Evolutionary conservation across 2,113 vertebrate genomes (phyloP), one percentile per base, ranked within the genome.

Genomic region (Erinaceus europaeus): DNA sequence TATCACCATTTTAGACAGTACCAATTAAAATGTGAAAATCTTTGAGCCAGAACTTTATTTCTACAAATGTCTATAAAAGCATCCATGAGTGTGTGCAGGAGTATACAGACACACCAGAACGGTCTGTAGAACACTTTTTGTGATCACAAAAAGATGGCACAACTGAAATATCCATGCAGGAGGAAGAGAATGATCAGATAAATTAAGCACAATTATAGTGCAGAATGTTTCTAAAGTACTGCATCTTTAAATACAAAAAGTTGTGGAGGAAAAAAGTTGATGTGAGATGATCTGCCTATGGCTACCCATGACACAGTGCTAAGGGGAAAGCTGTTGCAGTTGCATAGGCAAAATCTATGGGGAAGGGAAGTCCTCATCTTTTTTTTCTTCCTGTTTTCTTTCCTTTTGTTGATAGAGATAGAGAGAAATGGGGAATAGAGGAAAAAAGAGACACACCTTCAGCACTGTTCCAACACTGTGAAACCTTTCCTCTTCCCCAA

Each of bases 21-120:
- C 64, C 55, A 65, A 62, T 72, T 72, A 90, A 82, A 80, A 46
- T 8, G 5, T 68, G 50, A 92, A 93, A 87, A 23, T 38, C 55
- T 88, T 74, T 83, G 57, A 90, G 23, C 8, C 13, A 90, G 74
- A 21, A 52, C 78, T 90, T 91, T 86, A 88, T 52, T 75, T 90
- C 76, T 64, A 81, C 10, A 46, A 75, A 79, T 52, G 92, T 17
- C 34, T 64, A 82, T 18, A 29, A 59, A 82, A 82, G 25, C 62
- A 89, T 29, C 84, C 57, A 71, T 15, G 4, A 59, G 13, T 64
- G 12, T 40, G 3, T 29, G 40, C 12, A 72, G 34, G 38, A 10
- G 34, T 9, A 73, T 3, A 57, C 42, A 46, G 2, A 67, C 14
- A 48, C 14, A 79, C 11, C 88, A 75, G 48, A 15, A 59, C 40